Evolutionary conservation across 2,113 vertebrate species (phyloP).

Genomic region (Pterocles burchelli): DNA sequence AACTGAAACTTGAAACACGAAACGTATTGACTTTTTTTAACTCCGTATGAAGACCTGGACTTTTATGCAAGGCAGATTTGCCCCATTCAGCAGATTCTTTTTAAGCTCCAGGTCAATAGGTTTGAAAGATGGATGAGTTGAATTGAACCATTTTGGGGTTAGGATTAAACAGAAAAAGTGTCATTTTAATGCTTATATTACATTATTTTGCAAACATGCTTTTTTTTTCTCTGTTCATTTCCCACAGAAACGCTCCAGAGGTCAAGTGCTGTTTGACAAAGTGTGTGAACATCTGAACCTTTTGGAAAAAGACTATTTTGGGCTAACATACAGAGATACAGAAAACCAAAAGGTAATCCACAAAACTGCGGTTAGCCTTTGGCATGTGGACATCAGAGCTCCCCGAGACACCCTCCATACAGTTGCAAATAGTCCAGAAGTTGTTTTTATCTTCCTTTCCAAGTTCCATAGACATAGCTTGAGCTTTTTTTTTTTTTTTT

Average conservation of each 20-base stretch:
- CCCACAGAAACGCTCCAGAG: slow-evolving; percentile 89
- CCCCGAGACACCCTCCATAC: background rate
- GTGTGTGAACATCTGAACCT: slow-evolving; percentile 96
- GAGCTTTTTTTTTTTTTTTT: background rate
- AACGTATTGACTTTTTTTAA: background rate
- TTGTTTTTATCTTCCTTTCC: background rate
- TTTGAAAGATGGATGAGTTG: background rate
- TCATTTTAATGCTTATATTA: background rate
- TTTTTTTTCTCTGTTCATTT: background rate
- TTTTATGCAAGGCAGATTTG: background rate
- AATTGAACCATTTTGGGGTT: background rate
- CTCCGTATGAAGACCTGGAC: background rate
- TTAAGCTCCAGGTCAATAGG: background rate
- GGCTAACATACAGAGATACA: slow-evolving; percentile 88
- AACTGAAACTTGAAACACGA: background rate
- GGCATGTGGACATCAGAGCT: background rate
- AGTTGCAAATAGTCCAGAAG: background rate
- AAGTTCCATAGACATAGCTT: background rate
- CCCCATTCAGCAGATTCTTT: background rate
- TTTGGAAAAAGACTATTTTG: slow-evolving; percentile 96
- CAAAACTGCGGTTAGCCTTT: background rate
- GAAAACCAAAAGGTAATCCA: slow-evolving; percentile 93
- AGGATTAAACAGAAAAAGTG: background rate
- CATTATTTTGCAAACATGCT: background rate
- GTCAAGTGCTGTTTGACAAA: slow-evolving; percentile 92